These are phyloP conservation scores for Epinotia nisella DNA, from an alignment of 2,888 invertebrate genomes.

Conservation along the genomic window DNA sequence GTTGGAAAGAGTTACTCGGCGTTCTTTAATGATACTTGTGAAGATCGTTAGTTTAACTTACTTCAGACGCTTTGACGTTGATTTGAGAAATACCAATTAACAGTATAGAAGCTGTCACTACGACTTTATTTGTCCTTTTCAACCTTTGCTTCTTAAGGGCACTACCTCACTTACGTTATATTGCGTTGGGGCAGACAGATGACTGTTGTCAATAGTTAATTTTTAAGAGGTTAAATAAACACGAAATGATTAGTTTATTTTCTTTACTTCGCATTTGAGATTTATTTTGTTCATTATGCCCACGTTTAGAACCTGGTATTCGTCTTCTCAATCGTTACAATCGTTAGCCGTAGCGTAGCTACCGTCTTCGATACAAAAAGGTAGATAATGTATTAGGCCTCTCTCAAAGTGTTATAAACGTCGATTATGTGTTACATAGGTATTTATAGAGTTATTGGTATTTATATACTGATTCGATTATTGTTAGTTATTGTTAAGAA, in stretches of 20 bases:
- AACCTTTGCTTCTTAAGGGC: constrained; percentile 14
- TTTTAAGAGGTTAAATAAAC: neutral
- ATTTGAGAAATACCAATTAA: neutral
- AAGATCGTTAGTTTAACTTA: constrained; percentile 7
- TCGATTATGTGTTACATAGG: neutral
- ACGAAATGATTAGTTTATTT: neutral
- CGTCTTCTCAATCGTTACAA: neutral
- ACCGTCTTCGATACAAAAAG: too few species aligned
- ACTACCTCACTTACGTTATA: neutral
- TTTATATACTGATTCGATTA: neutral
- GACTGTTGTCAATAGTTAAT: neutral
- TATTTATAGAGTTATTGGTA: neutral
- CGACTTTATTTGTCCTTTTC: constrained; percentile 5
- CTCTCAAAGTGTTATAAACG: too few species aligned
- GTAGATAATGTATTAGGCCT: too few species aligned
- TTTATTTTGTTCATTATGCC: neutral
- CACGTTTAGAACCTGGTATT: neutral
- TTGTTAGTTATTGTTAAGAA: neutral
- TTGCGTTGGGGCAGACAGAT: neutral
- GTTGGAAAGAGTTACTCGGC: neutral
- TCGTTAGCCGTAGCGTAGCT: too few species aligned
- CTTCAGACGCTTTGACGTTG: constrained; percentile 3
- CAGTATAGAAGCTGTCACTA: neutral
- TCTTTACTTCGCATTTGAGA: neutral
- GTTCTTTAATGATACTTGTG: constrained; percentile 3